Evolutionary conservation across 2,113 vertebrate species (phyloP).

Genomic region (Plotosus lineatus): DNA sequence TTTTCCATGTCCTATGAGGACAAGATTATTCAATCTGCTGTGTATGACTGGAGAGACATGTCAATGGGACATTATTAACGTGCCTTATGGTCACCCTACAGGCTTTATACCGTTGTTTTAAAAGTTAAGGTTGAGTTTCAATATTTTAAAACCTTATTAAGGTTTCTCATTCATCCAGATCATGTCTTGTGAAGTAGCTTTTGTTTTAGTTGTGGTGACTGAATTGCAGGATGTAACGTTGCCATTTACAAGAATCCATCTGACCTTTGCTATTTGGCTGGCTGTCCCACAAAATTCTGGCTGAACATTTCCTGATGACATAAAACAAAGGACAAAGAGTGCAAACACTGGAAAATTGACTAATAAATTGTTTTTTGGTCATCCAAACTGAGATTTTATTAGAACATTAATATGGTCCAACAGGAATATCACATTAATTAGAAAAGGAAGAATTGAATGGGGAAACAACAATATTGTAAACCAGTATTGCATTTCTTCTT

Average conservation of each 20-base stretch:
- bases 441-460: background rate
- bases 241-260: background rate
- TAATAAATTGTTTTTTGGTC: background rate
- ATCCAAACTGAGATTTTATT: background rate
- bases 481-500: background rate
- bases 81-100: background rate
- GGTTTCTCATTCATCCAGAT: slow-evolving; percentile 6
- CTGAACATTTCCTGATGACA: background rate
- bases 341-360: background rate
- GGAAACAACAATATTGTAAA: background rate
- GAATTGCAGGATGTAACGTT: background rate
- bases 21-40: background rate
- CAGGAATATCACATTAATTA: background rate
- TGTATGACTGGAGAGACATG: background rate
- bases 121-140: background rate
- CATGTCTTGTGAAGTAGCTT: background rate
- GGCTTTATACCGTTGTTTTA: background rate
- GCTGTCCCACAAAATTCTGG: background rate
- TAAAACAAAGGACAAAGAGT: background rate
- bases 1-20: background rate
- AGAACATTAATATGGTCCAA: background rate
- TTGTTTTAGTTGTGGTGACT: background rate
- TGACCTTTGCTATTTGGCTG: background rate
- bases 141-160: background rate
- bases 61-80: background rate